These are phyloP conservation scores for Pagrus major DNA, from an alignment of 2,113 vertebrate genomes.

Conservation along the genomic window DNA sequence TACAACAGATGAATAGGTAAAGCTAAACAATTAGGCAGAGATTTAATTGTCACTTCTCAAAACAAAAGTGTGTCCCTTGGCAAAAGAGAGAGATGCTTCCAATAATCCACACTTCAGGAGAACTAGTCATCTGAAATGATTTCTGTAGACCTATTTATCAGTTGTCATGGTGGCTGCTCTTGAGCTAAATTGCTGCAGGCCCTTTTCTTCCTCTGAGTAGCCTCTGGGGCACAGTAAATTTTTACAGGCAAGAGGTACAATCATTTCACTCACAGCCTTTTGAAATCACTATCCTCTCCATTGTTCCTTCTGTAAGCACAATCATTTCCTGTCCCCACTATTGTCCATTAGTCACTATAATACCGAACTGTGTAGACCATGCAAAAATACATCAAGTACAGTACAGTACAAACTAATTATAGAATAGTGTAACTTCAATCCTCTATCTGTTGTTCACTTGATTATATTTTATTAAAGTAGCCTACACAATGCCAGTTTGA, in stretches of 20 bases:
- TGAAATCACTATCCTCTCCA: too few relatives aligned
- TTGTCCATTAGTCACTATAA: not conserved
- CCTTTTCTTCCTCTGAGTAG: constrained; percentile 42
- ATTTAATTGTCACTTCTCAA: constrained; percentile 22
- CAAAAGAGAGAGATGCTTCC: constrained; percentile 10
- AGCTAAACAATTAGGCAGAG: constrained; percentile 16
- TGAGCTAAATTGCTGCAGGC: constrained; percentile 57
- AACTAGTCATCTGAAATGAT: constrained; percentile 34
- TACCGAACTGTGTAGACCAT: not conserved
- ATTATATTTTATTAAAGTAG: not conserved
- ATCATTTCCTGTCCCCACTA: constrained; percentile 11
- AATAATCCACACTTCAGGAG: constrained; percentile 16
- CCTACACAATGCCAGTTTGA: not conserved
- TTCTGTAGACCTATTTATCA: constrained; percentile 58
- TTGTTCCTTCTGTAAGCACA: constrained; percentile 13
- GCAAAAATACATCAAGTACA: not conserved
- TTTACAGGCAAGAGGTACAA: constrained; percentile 40
- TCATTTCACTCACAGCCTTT: constrained; percentile 52
- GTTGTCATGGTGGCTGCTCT: constrained; percentile 63
- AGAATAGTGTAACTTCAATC: not conserved
- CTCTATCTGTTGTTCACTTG: not conserved
- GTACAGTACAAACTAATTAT: not conserved
- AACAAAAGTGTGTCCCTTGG: constrained; percentile 7
- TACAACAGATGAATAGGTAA: not conserved
- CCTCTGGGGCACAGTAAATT: constrained; percentile 48